These are phyloP conservation scores for Paradoxurus hermaphroditus DNA, from an alignment of 2,113 vertebrate species.

Conservation along the genomic window DNA sequence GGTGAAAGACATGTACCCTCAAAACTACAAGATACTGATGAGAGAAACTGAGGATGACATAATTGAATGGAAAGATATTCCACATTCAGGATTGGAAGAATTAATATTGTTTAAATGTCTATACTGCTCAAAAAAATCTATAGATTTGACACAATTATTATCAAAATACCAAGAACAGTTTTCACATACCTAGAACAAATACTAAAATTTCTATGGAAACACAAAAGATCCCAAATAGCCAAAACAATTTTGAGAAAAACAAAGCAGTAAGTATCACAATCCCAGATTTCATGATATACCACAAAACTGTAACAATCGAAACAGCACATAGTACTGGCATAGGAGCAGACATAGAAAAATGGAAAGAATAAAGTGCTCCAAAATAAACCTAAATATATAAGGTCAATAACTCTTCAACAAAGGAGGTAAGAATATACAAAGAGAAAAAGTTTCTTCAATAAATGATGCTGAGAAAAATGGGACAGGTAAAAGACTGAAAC, in stretches of 20 bases:
- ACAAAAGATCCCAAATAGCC: background rate
- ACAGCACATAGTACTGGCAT: background rate
- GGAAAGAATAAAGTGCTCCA: background rate
- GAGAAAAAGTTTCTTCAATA: background rate
- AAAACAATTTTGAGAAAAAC: background rate
- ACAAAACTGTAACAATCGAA: background rate
- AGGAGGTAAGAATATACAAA: background rate
- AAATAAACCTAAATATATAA: background rate
- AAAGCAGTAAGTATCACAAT: background rate
- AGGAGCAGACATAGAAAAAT: background rate
- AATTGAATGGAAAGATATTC: background rate
- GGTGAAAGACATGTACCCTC: background rate
- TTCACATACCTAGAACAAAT: background rate
- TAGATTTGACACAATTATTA: background rate
- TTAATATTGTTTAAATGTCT: background rate
- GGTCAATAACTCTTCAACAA: background rate
- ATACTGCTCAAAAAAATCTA: background rate
- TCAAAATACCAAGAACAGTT: background rate
- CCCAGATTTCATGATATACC: background rate
- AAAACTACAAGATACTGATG: background rate
- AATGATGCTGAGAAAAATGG: background rate
- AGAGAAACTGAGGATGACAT: background rate
- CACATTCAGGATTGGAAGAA: background rate
- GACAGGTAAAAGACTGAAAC: background rate
- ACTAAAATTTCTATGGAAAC: background rate